A percentile compares a stretch with the other conserved stretches of the same genome.
These are phyloP conservation scores for Xyliphius kryptos DNA, from an alignment of 2,113 vertebrate genomes.

Conservation along the genomic window DNA sequence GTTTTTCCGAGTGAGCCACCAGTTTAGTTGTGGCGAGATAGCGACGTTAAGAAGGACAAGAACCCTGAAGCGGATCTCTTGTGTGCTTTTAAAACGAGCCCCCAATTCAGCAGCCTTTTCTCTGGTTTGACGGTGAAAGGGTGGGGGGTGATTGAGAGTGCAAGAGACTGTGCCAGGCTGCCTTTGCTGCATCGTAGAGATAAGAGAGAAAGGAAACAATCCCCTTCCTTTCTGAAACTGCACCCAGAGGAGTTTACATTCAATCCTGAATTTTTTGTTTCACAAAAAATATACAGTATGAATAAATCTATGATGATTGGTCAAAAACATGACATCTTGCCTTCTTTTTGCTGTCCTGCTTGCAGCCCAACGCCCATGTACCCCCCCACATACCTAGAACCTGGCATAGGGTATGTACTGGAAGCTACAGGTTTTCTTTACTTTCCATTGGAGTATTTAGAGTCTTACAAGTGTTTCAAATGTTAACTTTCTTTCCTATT, in stretches of 20 bases:
- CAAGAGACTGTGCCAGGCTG: neutral
- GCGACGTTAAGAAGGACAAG: constrained; percentile 11
- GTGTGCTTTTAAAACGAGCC: constrained; percentile 14
- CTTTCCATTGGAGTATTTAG: too few species aligned
- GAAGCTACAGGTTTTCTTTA: too few species aligned
- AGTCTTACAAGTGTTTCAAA: too few species aligned
- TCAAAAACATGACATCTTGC: neutral
- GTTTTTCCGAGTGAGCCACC: constrained; percentile 15
- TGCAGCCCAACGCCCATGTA: constrained; percentile 96
- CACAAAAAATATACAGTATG: too few species aligned
- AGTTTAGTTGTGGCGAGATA: constrained; percentile 18
- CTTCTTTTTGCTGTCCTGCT: constrained; percentile 23
- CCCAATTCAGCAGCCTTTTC: constrained; percentile 10
- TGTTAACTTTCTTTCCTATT: too few species aligned
- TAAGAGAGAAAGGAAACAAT: constrained; percentile 34
- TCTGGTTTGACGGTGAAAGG: constrained; percentile 24
- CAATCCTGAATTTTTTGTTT: constrained; percentile 17
- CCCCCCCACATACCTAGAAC: constrained; percentile 96
- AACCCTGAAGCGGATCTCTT: neutral
- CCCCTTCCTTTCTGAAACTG: constrained; percentile 28
- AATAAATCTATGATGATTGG: too few species aligned
- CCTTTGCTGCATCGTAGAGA: constrained; percentile 28
- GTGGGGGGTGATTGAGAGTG: constrained; percentile 15
- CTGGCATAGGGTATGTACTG: constrained; percentile 88
- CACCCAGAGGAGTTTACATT: constrained; percentile 11